Evolutionary conservation across 2,888 invertebrate genomes (phyloP), one percentile per base, ranked within the genome.

Genomic region (Eupelmus urozonus): DNA sequence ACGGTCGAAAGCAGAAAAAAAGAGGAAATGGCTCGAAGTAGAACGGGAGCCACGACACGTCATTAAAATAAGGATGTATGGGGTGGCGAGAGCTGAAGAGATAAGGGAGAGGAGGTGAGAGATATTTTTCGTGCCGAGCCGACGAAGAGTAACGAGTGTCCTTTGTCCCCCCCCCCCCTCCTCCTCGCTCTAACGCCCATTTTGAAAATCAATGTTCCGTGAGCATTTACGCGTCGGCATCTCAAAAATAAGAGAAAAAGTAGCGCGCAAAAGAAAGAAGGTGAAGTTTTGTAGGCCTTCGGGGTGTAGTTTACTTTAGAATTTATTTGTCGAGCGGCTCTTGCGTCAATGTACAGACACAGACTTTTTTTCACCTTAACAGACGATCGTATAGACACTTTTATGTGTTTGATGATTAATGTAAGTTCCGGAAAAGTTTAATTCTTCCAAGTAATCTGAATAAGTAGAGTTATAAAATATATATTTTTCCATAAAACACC

Each of bases 21-120:
- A 53, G 16, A 53, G 20, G 20, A 53, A 45, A n/a, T 2, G 45
- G 16, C 2, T 13, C 13, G 45, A 62, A 72, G 51, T 51, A 49
- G 25, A 62, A 63, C 72, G 53, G 27, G 27, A 4, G 55, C 42
- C 18, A 23, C 40, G 40, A 69, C 67, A n/a, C 67, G 60, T 75
- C 59, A 60, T 75, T 67, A 75, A 55, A 75, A 60, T 60, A 67
- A 75, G 75, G 51, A 75, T 67, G 60, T 45, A 67, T 67, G 74
- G 63, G 16, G 20, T 53, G 53, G 20, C 3, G 20, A 53, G 53
- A 53, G 16, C 16, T 2, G 53, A 53, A 53, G 53, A 18, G 20
- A 53, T 3, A 53, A 16, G 4, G 13, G 45, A 45, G 45, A 45
- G 34, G 13, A 49, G 13, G 49, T 9, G 13, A 49, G 49, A 49